Evolutionary conservation across 2,888 invertebrate genomes (phyloP), one percentile per base, ranked within the genome.

Genomic region (Zelleria hepariella): DNA sequence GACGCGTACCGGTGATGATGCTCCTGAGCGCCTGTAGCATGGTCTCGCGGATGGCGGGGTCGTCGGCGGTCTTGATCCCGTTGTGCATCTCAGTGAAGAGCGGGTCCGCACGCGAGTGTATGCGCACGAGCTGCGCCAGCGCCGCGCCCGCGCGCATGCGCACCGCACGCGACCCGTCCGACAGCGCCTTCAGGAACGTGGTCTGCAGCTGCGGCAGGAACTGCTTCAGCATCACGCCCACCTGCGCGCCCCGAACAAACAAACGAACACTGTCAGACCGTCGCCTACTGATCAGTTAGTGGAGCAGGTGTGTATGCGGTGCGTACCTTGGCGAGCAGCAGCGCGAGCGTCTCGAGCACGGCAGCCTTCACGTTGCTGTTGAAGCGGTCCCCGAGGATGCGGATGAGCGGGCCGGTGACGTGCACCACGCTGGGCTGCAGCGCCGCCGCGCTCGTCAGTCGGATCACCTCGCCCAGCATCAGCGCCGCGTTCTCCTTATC

Each of bases 181-280:
- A 94, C 59, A 99, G 89, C 3, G 98, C 96, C 86, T 98, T 98
- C 58, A 98, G 91, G 88, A 99, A 99, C 20, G 99, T 99, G 1
- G 98, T 98, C 90, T 99, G 99, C 48, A 99, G 91, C 86, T 99
- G 99, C 1, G 99, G 99, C 71, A 99, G 91, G 89, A 99, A 99
- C 78, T 99, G 98, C 82, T 98, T 98, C 79, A 99, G 86, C 94
- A 97, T 95, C 47, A 94, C 92, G 53, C 98, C 98, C 63, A 98
- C 98, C 95, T 96, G 75, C n/a, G n/a, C n/a, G n/a, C n/a, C n/a
- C 21, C 2, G 47, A 24, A 2, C 24, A 21, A 10, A 15, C 32
- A 15, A 15, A 42, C 32, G 32, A 15, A 1, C 32, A 15, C 15
- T 15, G 5, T 42, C 15, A 1, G 10, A 15, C 32, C 2, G 8